phyloP scores from a whole-genome alignment of 2,797 vertebrate species.

The Octomys mimax region DNA sequence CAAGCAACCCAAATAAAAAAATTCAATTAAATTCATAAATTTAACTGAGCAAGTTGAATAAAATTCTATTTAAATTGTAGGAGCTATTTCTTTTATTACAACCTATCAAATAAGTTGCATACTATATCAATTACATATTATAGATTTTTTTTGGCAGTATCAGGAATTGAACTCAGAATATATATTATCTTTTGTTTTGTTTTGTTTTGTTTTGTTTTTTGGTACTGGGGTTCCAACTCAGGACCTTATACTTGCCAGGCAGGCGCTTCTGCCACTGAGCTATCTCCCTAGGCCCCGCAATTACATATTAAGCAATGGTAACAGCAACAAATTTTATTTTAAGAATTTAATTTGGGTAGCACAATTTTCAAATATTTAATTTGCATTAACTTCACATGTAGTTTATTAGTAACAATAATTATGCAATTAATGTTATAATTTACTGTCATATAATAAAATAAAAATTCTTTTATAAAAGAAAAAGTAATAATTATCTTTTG shows the following conservation, averaged over 20 bases:
- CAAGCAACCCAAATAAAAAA: constrained; percentile 7
- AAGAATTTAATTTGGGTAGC: background rate
- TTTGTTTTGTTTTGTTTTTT: no score
- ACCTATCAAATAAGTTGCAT: constrained; percentile 58
- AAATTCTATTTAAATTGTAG: constrained; percentile 61
- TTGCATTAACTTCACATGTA: constrained; percentile 37
- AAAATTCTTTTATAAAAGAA: background rate
- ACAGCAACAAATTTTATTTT: background rate
- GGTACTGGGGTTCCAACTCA: no score
- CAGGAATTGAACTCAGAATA: no score
- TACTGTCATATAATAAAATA: background rate
- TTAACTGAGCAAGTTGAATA: background rate
- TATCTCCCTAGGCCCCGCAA: background rate
- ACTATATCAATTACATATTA: background rate
- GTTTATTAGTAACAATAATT: constrained; percentile 3
- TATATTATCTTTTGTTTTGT: no score
- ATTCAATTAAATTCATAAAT: constrained; percentile 14
- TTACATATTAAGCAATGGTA: constrained; percentile 5
- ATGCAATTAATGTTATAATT: background rate
- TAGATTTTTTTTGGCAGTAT: background rate
- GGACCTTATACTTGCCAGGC: no score
- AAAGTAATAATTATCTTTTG: background rate
- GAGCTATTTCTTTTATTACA: background rate
- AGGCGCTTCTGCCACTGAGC: no score
- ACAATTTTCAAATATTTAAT: constrained; percentile 30